Base-by-base conservation (phyloP, 2,797 vertebrate species). In the Anguilla obscura region DNA sequence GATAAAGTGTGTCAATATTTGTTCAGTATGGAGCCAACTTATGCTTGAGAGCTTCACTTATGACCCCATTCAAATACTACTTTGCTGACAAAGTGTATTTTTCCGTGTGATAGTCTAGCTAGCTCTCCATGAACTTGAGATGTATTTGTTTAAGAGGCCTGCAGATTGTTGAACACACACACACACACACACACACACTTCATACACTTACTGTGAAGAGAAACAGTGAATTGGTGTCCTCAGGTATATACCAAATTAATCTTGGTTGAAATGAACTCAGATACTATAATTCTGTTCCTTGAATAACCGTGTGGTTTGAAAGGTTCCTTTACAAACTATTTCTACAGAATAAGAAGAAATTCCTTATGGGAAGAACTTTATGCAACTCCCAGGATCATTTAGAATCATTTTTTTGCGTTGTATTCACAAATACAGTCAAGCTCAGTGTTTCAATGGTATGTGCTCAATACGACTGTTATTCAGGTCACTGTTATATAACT, bases 1-100 rank as follows among this genome's bases (percentile, higher is more conserved):
- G 24, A 30, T 58, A 50, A 52, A 85, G 69, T 52, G 30, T 40
- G 66, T 76, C 10, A 56, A 58, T 85, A 84, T 82, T 66, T 87
- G 74, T 60, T 60, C 79, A 69, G 82, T 30, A 76, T 27, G 7
- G 21, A 82, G 79, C 40, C 79, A 82, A 50, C 40, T 48, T 9
- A 3, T 82, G 24, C 36, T 6, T 82, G 21, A 48, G 14, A 50
- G 45, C 0, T 36, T 79, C 16, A 79, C 74, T 50, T n/a, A 8
- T 82, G 40, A 45, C 40, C 18, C 40, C 36, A 80, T 45, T 18
- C 21, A 50, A 82, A n/a, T n/a, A 82, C 18, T 82, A n/a, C 40
- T 48, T 48, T 48, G 79, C 45, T 82, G 40, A 14, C 12, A 4
- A 40, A 50, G 40, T 48, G 79, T 36, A 36, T 82, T 82, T 48